Evolutionary conservation across 1,140 invertebrate species (phyloP).

Genomic region (Monochamus saltuarius): DNA sequence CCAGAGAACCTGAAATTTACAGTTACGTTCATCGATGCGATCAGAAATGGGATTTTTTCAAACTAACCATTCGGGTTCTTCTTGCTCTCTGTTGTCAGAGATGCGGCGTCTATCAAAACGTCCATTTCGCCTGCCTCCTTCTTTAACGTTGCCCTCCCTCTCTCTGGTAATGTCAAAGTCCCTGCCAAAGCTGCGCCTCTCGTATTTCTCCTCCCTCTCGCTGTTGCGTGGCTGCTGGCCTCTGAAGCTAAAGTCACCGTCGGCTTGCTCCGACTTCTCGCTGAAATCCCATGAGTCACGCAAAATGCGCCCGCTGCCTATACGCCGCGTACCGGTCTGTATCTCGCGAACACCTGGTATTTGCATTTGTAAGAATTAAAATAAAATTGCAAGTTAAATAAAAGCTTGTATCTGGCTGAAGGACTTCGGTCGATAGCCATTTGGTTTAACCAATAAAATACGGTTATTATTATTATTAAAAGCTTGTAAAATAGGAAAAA

Average conservation of each 20-base stretch:
- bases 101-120: slow-evolving; percentile 53
- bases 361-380: background rate
- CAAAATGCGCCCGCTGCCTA: slow-evolving; percentile 77
- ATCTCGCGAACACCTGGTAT: slow-evolving; percentile 31
- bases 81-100: slow-evolving; percentile 56
- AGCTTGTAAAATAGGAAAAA: background rate
- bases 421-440: too few relatives aligned
- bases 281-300: slow-evolving; percentile 62
- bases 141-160: slow-evolving; percentile 49
- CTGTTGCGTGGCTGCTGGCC: slow-evolving; percentile 19
- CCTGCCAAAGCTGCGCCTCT: slow-evolving; percentile 55
- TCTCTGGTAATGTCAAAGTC: slow-evolving; percentile 53
- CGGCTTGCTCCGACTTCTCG: slow-evolving; percentile 53
- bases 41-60: background rate
- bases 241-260: slow-evolving; percentile 15
- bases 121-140: slow-evolving; percentile 44
- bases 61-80: slow-evolving; percentile 64
- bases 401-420: too few relatives aligned
- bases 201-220: slow-evolving; percentile 31
- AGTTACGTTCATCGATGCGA: background rate
- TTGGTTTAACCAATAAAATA: too few relatives aligned
- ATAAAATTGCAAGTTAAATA: too few relatives aligned
- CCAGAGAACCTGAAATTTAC: slow-evolving; percentile 67
- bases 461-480: too few relatives aligned
- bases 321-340: slow-evolving; percentile 59